These are phyloP conservation scores for mouse (Mus musculus) DNA, from an alignment of 2,113 vertebrate genomes.

Conservation along the genomic window DNA sequence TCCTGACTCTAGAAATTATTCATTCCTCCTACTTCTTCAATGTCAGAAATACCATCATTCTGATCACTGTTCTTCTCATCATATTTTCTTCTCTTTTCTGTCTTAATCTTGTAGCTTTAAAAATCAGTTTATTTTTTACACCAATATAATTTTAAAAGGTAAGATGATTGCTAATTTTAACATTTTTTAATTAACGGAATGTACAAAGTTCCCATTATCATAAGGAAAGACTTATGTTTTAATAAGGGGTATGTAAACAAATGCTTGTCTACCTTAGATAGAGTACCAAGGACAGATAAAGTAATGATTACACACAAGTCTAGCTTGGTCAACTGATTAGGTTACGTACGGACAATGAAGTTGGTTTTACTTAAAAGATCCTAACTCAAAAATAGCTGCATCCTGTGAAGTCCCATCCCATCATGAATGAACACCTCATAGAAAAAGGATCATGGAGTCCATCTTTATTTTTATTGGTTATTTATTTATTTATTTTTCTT, in stretches of 20 bases:
- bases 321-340: background rate
- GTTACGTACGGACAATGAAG: background rate
- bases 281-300: background rate
- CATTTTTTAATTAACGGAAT: background rate
- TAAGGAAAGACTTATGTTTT: background rate
- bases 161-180: background rate
- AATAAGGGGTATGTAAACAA: background rate
- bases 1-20: background rate
- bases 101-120: background rate
- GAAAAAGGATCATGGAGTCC: no score
- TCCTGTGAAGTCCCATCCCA: background rate
- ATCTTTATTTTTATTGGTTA: background rate
- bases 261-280: background rate
- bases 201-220: background rate
- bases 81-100: background rate
- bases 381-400: background rate
- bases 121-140: background rate
- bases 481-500: no score
- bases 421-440: background rate
- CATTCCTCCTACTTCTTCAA: background rate
- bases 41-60: background rate
- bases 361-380: background rate
- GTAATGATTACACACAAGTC: background rate
- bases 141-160: background rate
- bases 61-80: background rate